Evolutionary conservation across 2,888 invertebrate genomes (phyloP), one percentile per base, ranked within the genome.

Genomic region (Microctonus brassicae): DNA sequence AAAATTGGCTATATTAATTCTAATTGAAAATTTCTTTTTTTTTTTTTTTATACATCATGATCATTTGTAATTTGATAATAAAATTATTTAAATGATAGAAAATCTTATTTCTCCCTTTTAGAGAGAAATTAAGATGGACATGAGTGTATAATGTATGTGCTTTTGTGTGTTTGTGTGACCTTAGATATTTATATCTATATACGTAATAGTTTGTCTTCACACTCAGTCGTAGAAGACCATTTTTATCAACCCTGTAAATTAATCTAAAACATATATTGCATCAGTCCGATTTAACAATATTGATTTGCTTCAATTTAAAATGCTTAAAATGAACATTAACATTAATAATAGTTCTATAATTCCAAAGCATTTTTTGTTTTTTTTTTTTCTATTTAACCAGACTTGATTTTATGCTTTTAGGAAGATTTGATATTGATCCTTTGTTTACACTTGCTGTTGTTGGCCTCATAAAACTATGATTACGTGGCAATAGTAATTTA

Each of bases 401-500:
- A 66, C 81, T 81, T n/a, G 47, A 47, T 75, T 86, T 87, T 60
- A 87, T 83, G 73, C 84, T 86, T 67, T 83, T 86, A 9, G 87
- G 85, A 55, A 87, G 81, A 72, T 85, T 87, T 33, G 84, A 79
- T 64, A 82, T 82, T 24, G 86, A 88, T 77, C 90, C 92, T 85
- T 95, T 94, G 64, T 95, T 95, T 34, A 93, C 91, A 76, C 95
- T 96, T 10, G 96, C 93, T 29, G 95, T 93, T 0, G 96, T 96
- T 0, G 96, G 96, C 81, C 95, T 91, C 96, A 96, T 96, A 84
- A 96, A 96, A 73, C 93, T 87, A 72, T 86, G 87, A 74, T 78
- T 81, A 29, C 77, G 78, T 9, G 87, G 84, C 55, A 86, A 86
- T 1, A 83, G 76, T 36, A 86, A 69, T 63, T 81, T 81, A 70